These are phyloP conservation scores for Standfussiana lucernea DNA, from an alignment of 2,888 invertebrate genomes.

Conservation along the genomic window DNA sequence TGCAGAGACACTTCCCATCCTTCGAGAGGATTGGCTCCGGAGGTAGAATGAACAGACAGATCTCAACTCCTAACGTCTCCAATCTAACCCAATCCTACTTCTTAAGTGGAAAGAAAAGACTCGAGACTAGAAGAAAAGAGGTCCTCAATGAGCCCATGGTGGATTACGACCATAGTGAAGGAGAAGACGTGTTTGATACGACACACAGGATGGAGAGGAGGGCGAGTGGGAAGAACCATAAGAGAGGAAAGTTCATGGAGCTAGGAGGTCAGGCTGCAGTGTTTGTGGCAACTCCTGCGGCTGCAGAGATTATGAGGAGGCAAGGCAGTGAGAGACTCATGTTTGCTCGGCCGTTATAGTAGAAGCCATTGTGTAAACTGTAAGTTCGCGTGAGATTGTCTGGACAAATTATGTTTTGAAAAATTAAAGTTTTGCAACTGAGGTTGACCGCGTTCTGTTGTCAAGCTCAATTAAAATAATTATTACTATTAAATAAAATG, in stretches of 20 bases:
- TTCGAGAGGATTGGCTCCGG: conserved; percentile 80
- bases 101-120: conserved; percentile 77
- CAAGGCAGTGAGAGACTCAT: conserved; percentile 86
- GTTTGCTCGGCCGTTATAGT: conserved; percentile 85
- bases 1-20: conserved; percentile 83
- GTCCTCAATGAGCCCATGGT: conserved; percentile 85
- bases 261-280: conserved; percentile 84
- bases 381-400: not conserved
- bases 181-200: conserved; percentile 86
- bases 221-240: conserved; percentile 77
- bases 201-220: conserved; percentile 79
- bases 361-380: conserved; percentile 29
- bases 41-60: conserved; percentile 79
- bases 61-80: conserved; percentile 84
- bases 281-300: conserved; percentile 85
- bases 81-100: conserved; percentile 82
- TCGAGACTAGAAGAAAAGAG: conserved; percentile 82
- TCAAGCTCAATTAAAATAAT: no score
- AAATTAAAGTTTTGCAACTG: not conserved
- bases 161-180: conserved; percentile 89
- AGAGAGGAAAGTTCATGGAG: conserved; percentile 84
- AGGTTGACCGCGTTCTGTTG: not conserved
- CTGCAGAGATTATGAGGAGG: conserved; percentile 86
- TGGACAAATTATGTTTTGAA: not conserved
- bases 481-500: not conserved